A percentile compares a stretch with the other conserved stretches of the same genome.
These are phyloP conservation scores for Eurytoma adleriae DNA, from an alignment of 2,888 invertebrate species.

Conservation along the genomic window DNA sequence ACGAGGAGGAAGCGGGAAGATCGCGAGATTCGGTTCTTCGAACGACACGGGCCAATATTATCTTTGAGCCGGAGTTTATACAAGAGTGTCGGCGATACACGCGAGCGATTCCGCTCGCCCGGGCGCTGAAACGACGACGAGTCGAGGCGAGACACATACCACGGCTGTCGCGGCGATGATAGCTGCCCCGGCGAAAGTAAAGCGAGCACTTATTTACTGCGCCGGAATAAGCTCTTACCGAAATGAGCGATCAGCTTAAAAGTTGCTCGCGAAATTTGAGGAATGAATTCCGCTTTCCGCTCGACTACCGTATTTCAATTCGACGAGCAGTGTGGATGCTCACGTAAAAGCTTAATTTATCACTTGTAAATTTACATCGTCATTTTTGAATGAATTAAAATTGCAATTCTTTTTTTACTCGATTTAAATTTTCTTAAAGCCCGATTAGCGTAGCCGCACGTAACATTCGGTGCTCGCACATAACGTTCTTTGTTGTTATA, in stretches of 20 bases:
- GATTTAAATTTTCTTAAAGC: too few relatives aligned
- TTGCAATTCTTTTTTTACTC: too few relatives aligned
- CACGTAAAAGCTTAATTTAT: too few relatives aligned
- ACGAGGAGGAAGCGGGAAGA: slow-evolving; percentile 9
- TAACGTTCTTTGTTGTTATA: too few relatives aligned
- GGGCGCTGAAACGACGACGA: neutral
- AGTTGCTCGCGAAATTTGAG: too few relatives aligned
- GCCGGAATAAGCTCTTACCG: neutral
- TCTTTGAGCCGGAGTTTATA: slow-evolving; percentile 60
- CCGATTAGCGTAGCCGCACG: too few relatives aligned
- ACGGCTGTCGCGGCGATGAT: slow-evolving; percentile 17
- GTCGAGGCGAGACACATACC: slow-evolving; percentile 13
- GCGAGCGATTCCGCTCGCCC: neutral
- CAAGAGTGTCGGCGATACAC: slow-evolving; percentile 57
- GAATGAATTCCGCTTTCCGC: too few relatives aligned
- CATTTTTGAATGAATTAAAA: too few relatives aligned
- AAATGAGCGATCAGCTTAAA: neutral
- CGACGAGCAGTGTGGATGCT: too few relatives aligned
- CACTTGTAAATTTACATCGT: too few relatives aligned
- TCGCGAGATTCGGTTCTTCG: slow-evolving; percentile 60
- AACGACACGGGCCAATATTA: slow-evolving; percentile 59
- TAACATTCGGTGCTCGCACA: too few relatives aligned
- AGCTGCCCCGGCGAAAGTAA: slow-evolving; percentile 4
- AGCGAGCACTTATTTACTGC: neutral
- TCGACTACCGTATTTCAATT: too few relatives aligned